Evolutionary conservation across 2,797 vertebrate genomes (phyloP), one percentile per base, ranked within the genome.

Genomic region (Semotilus atromaculatus): DNA sequence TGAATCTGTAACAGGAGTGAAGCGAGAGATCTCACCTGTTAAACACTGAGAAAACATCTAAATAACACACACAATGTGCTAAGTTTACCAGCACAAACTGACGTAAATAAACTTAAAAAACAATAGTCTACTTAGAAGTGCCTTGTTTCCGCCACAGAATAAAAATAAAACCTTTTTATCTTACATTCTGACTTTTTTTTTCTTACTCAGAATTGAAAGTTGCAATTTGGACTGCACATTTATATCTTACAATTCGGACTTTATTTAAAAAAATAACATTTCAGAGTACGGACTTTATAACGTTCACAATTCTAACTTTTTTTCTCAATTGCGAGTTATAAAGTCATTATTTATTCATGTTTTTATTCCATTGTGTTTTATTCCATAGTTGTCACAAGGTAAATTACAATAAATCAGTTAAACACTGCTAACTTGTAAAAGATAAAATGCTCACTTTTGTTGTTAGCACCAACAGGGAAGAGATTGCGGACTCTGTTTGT

Each of bases 361-460:
- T 60, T 26, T 60, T 26, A 55, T 26, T 60, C 10, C 0, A 2
- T 5, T 26, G 5, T 26, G n/a, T 62, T 7, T 29, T 62, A 62
- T 29, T 26, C 5, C n/a, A 62, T 6, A 29, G 3, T 40, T 60
- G 11, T 60, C 29, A 64, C 31, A 26, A 19, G 9, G 3, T 58
- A 70, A 36, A 55, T 81, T 5, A 58, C n/a, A 71, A 58, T 40
- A 40, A 58, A 68, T 38, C 14, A 53, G 14, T n/a, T 31, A 34
- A 72, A 43, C 23, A 1, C n/a, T 53, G 9, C 18, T 75, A 64
- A 82, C 7, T 16, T 34, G 8, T 26, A 16, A 48, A 62, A 31
- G n/a, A 36, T 21, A 5, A 40, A 67, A 67, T 62, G 93, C 94
- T 93, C 90, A 95, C 95, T 90, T 91, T 91, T 94, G 43, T 92